phyloP scores from a whole-genome alignment of 1,140 invertebrate species.

The Drosophila ficusphila region DNA sequence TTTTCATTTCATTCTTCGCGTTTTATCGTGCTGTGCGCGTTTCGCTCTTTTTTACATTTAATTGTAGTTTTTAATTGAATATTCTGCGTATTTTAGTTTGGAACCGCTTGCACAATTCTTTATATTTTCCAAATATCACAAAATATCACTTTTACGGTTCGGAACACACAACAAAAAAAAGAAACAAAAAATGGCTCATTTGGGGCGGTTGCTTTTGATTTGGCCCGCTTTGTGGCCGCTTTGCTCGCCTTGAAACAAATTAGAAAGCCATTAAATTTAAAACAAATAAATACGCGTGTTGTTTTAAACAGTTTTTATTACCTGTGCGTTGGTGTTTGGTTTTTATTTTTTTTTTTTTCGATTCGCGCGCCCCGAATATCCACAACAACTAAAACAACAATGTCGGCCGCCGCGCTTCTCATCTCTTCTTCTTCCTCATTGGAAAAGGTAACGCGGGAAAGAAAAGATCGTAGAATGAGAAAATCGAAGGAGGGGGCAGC shows the following conservation, averaged over 20 bases:
- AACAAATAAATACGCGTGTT: slow-evolving; percentile 77
- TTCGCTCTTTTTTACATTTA: slow-evolving; percentile 12
- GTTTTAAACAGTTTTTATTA: slow-evolving; percentile 80
- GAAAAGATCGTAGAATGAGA: slow-evolving; percentile 29
- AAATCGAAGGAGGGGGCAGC: background rate
- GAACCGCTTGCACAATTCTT: slow-evolving; percentile 24
- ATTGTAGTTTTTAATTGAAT: slow-evolving; percentile 29
- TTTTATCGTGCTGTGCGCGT: slow-evolving; percentile 34
- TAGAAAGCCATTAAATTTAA: slow-evolving; percentile 74
- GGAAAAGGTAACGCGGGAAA: slow-evolving; percentile 20
- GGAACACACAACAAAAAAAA: slow-evolving; percentile 10
- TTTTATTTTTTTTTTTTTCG: background rate
- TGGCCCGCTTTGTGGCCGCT: slow-evolving; percentile 46
- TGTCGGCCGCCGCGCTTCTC: slow-evolving; percentile 27
- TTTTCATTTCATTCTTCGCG: slow-evolving; percentile 31
- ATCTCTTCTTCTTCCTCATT: background rate
- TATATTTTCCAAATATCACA: slow-evolving; percentile 12
- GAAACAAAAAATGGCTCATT: slow-evolving; percentile 37
- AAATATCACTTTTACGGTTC: slow-evolving; percentile 40
- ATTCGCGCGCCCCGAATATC: slow-evolving; percentile 8
- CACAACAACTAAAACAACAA: slow-evolving; percentile 12
- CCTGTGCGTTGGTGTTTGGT: slow-evolving; percentile 62
- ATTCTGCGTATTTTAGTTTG: slow-evolving; percentile 19
- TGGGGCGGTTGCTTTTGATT: slow-evolving; percentile 40
- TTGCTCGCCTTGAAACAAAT: slow-evolving; percentile 69